phyloP scores from a whole-genome alignment of 2,113 vertebrate species.

The Tragelaphus strepsiceros region DNA sequence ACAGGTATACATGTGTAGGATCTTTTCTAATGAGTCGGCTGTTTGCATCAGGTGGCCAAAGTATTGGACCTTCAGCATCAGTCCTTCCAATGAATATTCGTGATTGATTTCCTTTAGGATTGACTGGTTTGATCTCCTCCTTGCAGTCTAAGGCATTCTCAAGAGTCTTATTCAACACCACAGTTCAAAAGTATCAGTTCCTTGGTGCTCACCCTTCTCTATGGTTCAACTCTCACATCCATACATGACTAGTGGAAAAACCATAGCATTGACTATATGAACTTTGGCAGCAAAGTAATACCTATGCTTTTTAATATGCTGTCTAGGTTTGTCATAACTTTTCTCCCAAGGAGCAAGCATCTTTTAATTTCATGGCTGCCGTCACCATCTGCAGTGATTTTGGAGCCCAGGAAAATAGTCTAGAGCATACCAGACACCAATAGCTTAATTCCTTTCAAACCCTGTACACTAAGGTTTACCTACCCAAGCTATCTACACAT shows the following conservation, averaged over 20 bases:
- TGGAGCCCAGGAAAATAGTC: not conserved
- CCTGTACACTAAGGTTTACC: no score
- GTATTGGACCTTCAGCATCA: not conserved
- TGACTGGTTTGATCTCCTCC: not conserved
- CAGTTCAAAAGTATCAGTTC: not conserved
- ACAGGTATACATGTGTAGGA: not conserved
- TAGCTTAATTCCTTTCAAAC: not conserved
- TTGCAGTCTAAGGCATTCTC: not conserved
- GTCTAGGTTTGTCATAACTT: not conserved
- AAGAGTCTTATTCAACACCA: not conserved
- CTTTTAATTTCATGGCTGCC: not conserved
- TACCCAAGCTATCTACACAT: not conserved
- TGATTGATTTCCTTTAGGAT: not conserved
- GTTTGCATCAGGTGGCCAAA: not conserved
- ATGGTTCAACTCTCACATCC: not conserved
- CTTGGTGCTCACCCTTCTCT: not conserved
- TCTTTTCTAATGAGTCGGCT: not conserved
- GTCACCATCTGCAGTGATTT: not conserved
- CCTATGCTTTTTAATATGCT: not conserved
- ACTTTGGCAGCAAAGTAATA: not conserved
- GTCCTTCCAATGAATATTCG: not conserved
- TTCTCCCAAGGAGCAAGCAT: not conserved
- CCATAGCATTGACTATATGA: not conserved
- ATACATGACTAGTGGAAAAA: not conserved
- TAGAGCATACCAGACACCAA: not conserved